Conservation (phyloP, 2,797 vertebrate genomes). For the Dallia pectoralis region DNA sequence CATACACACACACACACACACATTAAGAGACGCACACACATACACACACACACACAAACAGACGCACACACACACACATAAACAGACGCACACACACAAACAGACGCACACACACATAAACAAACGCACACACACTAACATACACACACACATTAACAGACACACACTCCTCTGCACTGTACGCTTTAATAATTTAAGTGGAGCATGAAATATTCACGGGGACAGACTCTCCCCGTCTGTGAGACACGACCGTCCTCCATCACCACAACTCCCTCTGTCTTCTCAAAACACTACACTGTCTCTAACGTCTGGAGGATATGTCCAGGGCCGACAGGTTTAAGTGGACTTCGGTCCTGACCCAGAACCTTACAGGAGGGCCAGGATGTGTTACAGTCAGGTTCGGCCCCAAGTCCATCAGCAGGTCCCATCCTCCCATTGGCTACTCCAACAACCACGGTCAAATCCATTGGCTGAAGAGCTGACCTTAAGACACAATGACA, state of each 20-base stretch:
- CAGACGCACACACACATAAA: no score
- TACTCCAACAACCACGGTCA: conserved; percentile 19
- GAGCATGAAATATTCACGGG: conserved; percentile 51
- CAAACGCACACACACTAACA: no score
- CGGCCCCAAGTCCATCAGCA: neutral
- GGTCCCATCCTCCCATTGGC: conserved; percentile 1
- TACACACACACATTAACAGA: conserved; percentile 9
- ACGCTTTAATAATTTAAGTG: conserved; percentile 47
- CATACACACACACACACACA: conserved; percentile 13
- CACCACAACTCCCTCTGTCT: neutral
- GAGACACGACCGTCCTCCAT: neutral
- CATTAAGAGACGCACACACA: conserved; percentile 10
- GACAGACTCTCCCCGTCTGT: conserved; percentile 39
- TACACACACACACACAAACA: conserved; percentile 12
- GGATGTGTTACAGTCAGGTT: neutral
- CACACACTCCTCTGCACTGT: conserved; percentile 8
- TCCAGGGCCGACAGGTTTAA: neutral
- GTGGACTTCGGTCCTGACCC: no score
- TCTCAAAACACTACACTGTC: neutral
- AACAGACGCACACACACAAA: conserved; percentile 16
- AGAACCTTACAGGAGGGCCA: no score
- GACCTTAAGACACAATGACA: conserved; percentile 1
- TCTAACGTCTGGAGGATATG: neutral
- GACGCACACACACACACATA: conserved; percentile 14
- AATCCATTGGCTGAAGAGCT: neutral